Percentiles rank a stretch among this genome's conserved stretches.
Evolutionary conservation across 2,888 invertebrate genomes (phyloP).

Genomic region (Nemotelus nigrinus): DNA sequence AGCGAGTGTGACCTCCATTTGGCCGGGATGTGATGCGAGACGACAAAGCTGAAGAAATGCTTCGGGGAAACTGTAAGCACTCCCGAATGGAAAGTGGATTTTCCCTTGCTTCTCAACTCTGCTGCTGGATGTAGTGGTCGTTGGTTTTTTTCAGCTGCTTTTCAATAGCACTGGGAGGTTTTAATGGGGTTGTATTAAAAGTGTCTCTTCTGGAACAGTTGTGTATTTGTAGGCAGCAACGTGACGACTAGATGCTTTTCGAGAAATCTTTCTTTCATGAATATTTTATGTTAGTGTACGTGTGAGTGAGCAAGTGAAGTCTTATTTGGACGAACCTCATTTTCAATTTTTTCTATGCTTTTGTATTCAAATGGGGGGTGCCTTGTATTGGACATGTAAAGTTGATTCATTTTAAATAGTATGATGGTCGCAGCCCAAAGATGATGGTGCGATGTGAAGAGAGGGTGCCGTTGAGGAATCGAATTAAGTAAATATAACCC

Average conservation of each 20-base stretch:
- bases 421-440: no score
- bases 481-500: no score
- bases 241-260: conserved; percentile 1
- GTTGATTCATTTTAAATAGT: no score
- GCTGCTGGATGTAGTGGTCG: no score
- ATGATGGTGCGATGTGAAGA: no score
- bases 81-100: conserved; percentile 28
- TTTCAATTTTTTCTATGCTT: conserved; percentile 25
- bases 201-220: background rate
- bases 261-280: conserved; percentile 6
- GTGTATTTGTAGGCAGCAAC: conserved; percentile 6
- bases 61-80: conserved; percentile 25
- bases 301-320: conserved; percentile 12
- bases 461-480: no score
- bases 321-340: background rate
- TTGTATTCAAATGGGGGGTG: background rate
- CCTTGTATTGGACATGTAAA: background rate
- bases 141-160: conserved; percentile 23
- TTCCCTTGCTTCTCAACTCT: conserved; percentile 7
- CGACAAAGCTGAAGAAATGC: background rate
- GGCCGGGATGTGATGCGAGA: background rate
- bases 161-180: conserved; percentile 8
- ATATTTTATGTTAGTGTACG: background rate
- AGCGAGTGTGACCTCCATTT: conserved; percentile 30
- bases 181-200: conserved; percentile 39